Base-by-base conservation (phyloP, 2,113 vertebrate species). In the Dicerorhinus sumatrensis region DNA sequence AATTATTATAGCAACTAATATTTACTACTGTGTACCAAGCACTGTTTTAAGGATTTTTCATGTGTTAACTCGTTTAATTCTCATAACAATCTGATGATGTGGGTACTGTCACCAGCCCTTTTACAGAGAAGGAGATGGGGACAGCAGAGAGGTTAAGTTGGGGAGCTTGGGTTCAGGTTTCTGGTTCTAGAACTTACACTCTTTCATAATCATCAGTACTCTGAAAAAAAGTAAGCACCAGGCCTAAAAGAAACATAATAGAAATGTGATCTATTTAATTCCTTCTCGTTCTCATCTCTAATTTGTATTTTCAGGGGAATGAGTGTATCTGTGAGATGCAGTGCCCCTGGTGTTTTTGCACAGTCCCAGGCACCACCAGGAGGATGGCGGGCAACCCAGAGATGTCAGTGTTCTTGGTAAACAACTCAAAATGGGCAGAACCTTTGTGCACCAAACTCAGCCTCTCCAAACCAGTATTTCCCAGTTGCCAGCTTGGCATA, bases 381-480 rank as follows among this genome's bases (percentile, higher is more conserved):
- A 81, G 29, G 39, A 63, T 31, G 18, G 21, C 6, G 12, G 54
- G 58, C 46, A 87, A 39, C 69, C 91, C 39, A 70, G 93, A 79
- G 39, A 36, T 7, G 14, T 81, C 51, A 2, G 0, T 72, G 14
- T 88, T 87, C 79, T 85, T 93, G 73, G 82, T 67, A 70, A 98
- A 75, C 75, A 94, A 67, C 88, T 80, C 56, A 80, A n/a, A 83
- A 67, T 77, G 91, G 81, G 33, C 42, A 96, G 79, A n/a, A 77
- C 39, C n/a, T 76, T 82, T 84, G 8, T 79, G 62, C 7, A 27
- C 51, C 67, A 92, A 93, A 93, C 56, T 60, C 65, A 87, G 3
- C 54, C 89, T 80, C 86, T 81, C 70, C 89, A 94, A 75, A 76
- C 73, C 63, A 54, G 48, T 70, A 70, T 93, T 94, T 89, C 81